phyloP scores from a whole-genome alignment of 1,140 invertebrate genomes.

The Palaemon carinicauda region DNA sequence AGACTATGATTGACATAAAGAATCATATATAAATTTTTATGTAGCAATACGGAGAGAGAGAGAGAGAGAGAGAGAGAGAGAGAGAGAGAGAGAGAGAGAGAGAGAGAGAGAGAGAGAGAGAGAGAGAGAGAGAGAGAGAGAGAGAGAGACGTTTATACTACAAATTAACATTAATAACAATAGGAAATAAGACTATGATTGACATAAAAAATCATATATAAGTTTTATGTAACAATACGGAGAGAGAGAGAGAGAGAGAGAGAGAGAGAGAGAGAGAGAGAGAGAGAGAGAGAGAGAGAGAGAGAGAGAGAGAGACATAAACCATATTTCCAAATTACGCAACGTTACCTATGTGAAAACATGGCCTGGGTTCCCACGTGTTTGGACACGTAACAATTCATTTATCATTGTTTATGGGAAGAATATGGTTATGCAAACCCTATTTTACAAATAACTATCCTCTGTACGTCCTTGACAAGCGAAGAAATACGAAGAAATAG shows the following conservation, averaged over 20 bases:
- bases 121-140: too few relatives aligned
- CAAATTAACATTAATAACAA: too few relatives aligned
- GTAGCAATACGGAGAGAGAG: background rate
- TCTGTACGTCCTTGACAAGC: too few relatives aligned
- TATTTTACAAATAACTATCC: too few relatives aligned
- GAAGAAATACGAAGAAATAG: too few relatives aligned
- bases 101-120: background rate
- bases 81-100: slow-evolving; percentile 18
- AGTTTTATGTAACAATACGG: background rate
- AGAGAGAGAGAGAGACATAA: background rate
- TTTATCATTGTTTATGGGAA: background rate
- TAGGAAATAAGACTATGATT: too few relatives aligned
- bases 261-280: background rate
- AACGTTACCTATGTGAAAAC: too few relatives aligned
- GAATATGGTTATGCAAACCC: background rate
- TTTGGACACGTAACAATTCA: background rate
- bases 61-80: slow-evolving; percentile 25
- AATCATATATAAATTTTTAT: background rate
- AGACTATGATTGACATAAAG: too few relatives aligned
- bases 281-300: background rate
- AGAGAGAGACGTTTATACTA: too few relatives aligned
- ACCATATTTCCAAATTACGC: too few relatives aligned
- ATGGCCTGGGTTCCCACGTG: too few relatives aligned
- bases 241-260: background rate
- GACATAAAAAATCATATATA: too few relatives aligned